phyloP scores from a whole-genome alignment of 2,888 invertebrate genomes.

The Tipula confusa region DNA sequence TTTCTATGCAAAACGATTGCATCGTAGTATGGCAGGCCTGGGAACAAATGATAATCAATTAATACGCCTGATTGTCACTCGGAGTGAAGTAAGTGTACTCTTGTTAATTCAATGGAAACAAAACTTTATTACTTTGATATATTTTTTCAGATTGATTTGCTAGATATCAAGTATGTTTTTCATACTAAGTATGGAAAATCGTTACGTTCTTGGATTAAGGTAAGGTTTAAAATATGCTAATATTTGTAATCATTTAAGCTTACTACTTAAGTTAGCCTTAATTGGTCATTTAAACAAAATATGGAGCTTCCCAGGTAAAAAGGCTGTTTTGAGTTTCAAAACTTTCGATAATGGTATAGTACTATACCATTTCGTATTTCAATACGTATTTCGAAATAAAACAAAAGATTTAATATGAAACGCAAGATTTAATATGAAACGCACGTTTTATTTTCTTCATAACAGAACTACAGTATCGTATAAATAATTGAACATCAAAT shows the following conservation, averaged over 20 bases:
- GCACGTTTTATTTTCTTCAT: no score
- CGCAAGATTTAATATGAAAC: no score
- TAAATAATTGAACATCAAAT: no score
- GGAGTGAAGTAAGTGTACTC: conserved; percentile 57
- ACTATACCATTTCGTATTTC: not conserved
- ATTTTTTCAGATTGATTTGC: not conserved
- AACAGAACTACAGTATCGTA: no score
- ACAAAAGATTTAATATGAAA: no score
- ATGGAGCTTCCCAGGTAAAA: not conserved
- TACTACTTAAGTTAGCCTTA: no score
- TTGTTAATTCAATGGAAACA: not conserved
- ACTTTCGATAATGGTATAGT: not conserved
- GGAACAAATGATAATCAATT: conserved; percentile 84
- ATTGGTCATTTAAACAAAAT: not conserved
- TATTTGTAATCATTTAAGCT: not conserved
- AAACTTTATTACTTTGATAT: not conserved
- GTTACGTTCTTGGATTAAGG: conserved; percentile 6
- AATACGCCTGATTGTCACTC: conserved; percentile 77
- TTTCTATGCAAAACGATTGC: conserved; percentile 81
- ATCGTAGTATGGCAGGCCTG: conserved; percentile 83
- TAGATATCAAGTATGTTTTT: not conserved
- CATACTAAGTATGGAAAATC: not conserved
- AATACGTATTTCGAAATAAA: no score
- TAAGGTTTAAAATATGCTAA: not conserved
- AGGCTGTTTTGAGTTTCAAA: no score